A percentile compares a stretch with the other conserved stretches of the same genome.
Conservation (phyloP, 2,797 vertebrate genomes). For the Hipposideros larvatus region DNA sequence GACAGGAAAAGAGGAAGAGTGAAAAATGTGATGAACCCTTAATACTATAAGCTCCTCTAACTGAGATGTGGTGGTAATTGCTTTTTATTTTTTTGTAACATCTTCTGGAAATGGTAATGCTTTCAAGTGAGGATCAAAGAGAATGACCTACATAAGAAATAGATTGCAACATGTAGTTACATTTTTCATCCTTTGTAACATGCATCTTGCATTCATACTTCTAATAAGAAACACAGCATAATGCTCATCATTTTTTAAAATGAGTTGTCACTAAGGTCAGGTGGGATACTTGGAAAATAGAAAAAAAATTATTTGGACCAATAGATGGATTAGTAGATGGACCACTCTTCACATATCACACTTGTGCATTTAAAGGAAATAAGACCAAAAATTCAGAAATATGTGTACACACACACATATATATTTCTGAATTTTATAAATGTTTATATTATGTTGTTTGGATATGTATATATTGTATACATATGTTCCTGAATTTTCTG, state of each 20-base stretch:
- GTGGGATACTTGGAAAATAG: constrained; percentile 41
- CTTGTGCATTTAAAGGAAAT: constrained; percentile 48
- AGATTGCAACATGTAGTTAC: constrained; percentile 69
- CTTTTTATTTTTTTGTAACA: constrained; percentile 56
- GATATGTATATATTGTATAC: neutral
- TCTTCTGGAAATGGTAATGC: constrained; percentile 73
- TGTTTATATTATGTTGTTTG: neutral
- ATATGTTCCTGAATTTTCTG: neutral
- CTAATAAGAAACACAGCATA: constrained; percentile 68
- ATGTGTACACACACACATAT: neutral
- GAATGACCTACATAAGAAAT: constrained; percentile 74
- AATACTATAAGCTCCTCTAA: constrained; percentile 75
- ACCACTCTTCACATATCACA: neutral
- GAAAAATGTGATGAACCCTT: constrained; percentile 74
- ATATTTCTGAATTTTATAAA: neutral
- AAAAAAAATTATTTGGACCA: constrained; percentile 55
- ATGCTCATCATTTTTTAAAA: constrained; percentile 71
- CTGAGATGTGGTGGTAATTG: constrained; percentile 66
- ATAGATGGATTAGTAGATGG: neutral
- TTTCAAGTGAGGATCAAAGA: constrained; percentile 82
- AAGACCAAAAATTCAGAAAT: neutral
- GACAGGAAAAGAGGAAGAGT: constrained; percentile 39
- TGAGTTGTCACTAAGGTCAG: constrained; percentile 67
- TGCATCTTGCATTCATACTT: constrained; percentile 57
- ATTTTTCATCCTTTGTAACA: constrained; percentile 80